Base-by-base conservation (phyloP, 1,140 invertebrate species). In the Drosophila carrolli region DNA sequence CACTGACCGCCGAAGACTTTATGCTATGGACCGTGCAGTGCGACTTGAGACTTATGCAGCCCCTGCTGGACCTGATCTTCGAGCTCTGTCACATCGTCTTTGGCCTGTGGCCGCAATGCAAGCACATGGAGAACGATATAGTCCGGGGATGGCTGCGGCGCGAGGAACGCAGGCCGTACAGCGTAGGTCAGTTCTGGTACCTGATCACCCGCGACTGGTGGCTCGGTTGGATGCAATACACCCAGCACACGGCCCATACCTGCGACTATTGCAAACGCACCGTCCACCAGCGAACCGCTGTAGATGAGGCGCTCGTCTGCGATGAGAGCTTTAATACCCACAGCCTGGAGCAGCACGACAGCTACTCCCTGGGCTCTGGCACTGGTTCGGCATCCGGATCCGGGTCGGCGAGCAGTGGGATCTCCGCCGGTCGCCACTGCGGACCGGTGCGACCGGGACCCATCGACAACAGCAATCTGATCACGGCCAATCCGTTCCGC, bases 61-160 rank as follows among this genome's bases (percentile, higher is more conserved):
- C 96, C 10, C 95, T 97, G 83, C 92, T 97, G 35, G 95, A 96
- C 86, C 93, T 97, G 8, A 93, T 97, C 35, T 97, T 97, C 92
- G 96, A 97, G 94, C 95, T 98, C 29, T 98, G 97, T 90, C 97
- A 98, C 93, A 95, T 98, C 29, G 96, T 97, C n/a, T 94, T 98
- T 19, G 97, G 97, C 0, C 93, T 98, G 10, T 94, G 95, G 86
- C 97, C 97, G n/a, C 94, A 95, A 67, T 96, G 95, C 78, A 94
- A 94, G 48, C 95, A 96, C 80, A 96, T 97, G 86, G 97, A 98
- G 92, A 94, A 95, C 46, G 95, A 96, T 73, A 96, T 97, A 73
- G 96, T 98, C 2, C 93, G 95, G 46, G 95, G 95, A 1, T 98
- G 97, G 97, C 91, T 97, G 50, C 93, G 95, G 11, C 94, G 97